Evolutionary conservation across 2,113 vertebrate genomes (phyloP).

Genomic region (Pogona vitticeps): DNA sequence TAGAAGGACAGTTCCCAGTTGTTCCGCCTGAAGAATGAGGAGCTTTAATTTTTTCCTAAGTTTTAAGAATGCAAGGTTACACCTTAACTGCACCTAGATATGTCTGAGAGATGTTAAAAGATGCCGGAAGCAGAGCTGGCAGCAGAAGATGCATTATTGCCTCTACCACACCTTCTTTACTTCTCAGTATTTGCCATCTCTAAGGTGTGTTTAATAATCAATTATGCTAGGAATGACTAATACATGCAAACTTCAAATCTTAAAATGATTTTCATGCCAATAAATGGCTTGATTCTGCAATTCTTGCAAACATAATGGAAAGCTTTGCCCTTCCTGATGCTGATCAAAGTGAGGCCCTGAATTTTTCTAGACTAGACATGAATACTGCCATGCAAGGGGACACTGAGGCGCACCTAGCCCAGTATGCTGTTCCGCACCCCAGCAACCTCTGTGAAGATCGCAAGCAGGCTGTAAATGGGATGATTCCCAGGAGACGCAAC

Average conservation of each 20-base stretch:
- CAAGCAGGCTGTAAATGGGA: background rate
- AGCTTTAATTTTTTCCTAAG: no score
- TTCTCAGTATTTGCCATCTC: background rate
- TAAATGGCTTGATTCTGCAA: background rate
- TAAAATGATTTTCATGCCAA: background rate
- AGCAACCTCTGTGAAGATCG: background rate
- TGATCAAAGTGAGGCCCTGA: background rate
- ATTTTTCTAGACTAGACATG: background rate
- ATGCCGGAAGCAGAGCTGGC: background rate
- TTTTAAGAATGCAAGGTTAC: no score
- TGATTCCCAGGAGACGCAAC: background rate
- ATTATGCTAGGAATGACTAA: background rate
- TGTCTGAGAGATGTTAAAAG: background rate
- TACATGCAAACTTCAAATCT: background rate
- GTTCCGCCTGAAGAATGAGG: background rate
- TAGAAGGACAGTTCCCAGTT: background rate
- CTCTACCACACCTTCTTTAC: background rate
- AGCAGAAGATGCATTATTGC: background rate
- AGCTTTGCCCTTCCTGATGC: background rate
- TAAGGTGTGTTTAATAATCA: background rate
- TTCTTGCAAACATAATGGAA: background rate
- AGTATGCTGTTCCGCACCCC: background rate
- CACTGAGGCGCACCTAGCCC: background rate
- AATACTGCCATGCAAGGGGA: background rate
- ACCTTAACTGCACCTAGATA: background rate